Conservation (phyloP, 2,797 vertebrate genomes). For the Chromobotia macracanthus region DNA sequence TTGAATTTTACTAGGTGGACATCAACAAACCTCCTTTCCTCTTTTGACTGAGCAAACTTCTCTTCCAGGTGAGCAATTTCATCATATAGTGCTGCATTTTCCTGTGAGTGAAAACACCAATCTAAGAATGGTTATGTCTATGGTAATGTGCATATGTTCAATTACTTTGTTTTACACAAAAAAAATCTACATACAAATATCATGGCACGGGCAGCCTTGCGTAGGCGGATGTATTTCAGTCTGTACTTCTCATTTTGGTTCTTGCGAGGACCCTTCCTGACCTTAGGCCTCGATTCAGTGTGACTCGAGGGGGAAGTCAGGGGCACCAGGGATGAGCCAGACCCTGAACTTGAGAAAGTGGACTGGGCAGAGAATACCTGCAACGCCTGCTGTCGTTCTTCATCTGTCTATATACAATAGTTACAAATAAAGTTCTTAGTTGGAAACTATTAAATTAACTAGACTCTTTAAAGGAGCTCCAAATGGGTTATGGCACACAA, state of each 20-base stretch:
- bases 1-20: too few species aligned
- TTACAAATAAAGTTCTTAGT: background rate
- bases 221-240: conserved; percentile 86
- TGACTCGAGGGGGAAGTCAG: conserved; percentile 65
- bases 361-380: conserved; percentile 74
- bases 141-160: too few species aligned
- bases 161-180: too few species aligned
- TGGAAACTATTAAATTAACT: too few species aligned
- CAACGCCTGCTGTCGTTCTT: conserved; percentile 78
- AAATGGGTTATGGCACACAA: background rate
- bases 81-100: conserved; percentile 90
- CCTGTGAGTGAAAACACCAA: conserved; percentile 67
- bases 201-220: conserved; percentile 84
- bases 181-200: conserved; percentile 81
- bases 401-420: conserved; percentile 69
- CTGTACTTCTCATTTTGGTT: conserved; percentile 88
- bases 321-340: conserved; percentile 74
- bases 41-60: conserved; percentile 87
- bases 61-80: conserved; percentile 90
- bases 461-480: background rate
- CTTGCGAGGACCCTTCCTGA: conserved; percentile 80
- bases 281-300: conserved; percentile 72
- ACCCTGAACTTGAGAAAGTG: conserved; percentile 71
- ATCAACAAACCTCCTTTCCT: conserved; percentile 82
- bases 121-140: too few species aligned